Percentiles rank a stretch among this genome's conserved stretches.
phyloP scores from a whole-genome alignment of 2,113 vertebrate species.

The Sula dactylatra region DNA sequence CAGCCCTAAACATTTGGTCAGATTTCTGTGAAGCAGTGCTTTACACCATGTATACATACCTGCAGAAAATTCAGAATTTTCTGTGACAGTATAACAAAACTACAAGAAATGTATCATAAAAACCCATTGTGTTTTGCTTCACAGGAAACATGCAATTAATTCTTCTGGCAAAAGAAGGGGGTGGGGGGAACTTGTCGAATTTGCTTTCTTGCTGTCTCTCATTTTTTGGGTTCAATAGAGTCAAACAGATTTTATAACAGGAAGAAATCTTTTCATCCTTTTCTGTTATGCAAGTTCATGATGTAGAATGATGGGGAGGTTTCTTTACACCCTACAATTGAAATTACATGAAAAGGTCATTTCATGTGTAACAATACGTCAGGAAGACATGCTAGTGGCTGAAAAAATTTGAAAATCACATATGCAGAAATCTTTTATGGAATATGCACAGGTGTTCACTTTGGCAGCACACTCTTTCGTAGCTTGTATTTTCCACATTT shows the following conservation, averaged over 20 bases:
- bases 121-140: neutral
- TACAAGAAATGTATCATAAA: neutral
- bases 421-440: neutral
- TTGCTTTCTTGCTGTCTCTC: neutral
- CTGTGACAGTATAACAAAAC: neutral
- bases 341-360: neutral
- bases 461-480: neutral
- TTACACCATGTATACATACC: neutral
- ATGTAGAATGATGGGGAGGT: neutral
- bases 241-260: neutral
- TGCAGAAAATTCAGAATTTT: neutral
- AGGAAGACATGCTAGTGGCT: neutral
- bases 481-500: neutral
- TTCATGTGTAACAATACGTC: neutral
- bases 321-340: neutral
- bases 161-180: neutral
- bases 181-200: neutral
- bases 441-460: neutral
- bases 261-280: neutral
- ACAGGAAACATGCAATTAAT: slow-evolving; percentile 12
- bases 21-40: neutral
- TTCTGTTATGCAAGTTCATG: neutral
- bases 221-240: neutral
- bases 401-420: neutral
- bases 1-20: neutral